phyloP scores from a whole-genome alignment of 2,113 vertebrate species.

The Cyanoramphus novaezelandiae region DNA sequence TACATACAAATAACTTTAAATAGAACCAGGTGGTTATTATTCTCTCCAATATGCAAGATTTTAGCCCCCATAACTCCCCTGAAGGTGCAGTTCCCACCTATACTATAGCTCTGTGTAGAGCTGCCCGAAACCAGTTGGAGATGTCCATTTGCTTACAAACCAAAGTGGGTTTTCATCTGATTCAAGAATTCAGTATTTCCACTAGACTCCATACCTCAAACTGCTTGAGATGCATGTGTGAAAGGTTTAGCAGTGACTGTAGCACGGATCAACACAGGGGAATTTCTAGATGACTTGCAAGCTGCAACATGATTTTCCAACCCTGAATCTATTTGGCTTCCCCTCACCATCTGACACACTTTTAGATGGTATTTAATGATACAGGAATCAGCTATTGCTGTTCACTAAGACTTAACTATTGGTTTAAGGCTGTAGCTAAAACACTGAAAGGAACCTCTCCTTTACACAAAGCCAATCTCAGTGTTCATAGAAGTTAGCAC shows the following conservation, averaged over 20 bases:
- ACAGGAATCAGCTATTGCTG: not conserved
- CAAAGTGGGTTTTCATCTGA: not conserved
- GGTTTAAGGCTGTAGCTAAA: not conserved
- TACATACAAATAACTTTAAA: not conserved
- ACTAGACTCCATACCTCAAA: not conserved
- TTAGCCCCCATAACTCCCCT: not conserved
- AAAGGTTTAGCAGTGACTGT: not conserved
- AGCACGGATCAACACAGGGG: not conserved
- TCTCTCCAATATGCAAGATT: not conserved
- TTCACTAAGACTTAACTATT: not conserved
- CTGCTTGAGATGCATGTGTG: not conserved
- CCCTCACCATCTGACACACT: not conserved
- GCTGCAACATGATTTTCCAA: not conserved
- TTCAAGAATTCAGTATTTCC: not conserved
- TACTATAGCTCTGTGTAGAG: not conserved
- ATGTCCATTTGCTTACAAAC: not conserved
- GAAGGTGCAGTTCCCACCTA: not conserved
- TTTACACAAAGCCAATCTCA: not conserved
- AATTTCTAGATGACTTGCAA: not conserved
- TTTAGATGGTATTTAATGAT: not conserved
- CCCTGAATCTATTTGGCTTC: not conserved
- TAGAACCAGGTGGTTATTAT: not conserved
- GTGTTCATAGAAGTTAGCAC: not conserved
- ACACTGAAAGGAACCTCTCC: not conserved
- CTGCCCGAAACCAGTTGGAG: not conserved